Conservation (phyloP, 2,888 invertebrate species). For the Eupithecia insigniata region DNA sequence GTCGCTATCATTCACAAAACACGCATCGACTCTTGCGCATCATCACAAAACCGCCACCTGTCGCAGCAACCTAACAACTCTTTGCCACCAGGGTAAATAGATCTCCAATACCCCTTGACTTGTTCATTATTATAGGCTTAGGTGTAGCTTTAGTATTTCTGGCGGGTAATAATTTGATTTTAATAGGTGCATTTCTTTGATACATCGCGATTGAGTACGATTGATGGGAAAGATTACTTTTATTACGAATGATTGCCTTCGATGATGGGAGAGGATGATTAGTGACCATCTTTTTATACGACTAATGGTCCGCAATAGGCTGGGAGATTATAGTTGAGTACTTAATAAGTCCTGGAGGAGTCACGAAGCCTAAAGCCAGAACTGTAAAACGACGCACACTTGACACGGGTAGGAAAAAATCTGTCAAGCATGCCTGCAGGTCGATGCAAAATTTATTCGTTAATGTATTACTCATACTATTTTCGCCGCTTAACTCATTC, state of each 20-base stretch:
- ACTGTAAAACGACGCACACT: background rate
- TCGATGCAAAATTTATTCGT: background rate
- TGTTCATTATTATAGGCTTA: background rate
- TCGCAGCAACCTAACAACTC: conserved; percentile 31
- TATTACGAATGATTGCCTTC: conserved; percentile 72
- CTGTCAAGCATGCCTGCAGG: background rate
- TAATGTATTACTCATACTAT: background rate
- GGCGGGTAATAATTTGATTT: conserved; percentile 72
- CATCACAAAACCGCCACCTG: conserved; percentile 52
- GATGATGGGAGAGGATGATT: conserved; percentile 55
- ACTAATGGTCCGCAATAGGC: conserved; percentile 22
- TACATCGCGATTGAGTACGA: conserved; percentile 60
- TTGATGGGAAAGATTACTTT: conserved; percentile 66
- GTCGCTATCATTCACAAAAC: conserved; percentile 55
- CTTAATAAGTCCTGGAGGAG: conserved; percentile 2
- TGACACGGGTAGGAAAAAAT: background rate
- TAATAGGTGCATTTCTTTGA: conserved; percentile 69
- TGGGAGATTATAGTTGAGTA: conserved; percentile 2
- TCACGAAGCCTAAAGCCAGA: background rate
- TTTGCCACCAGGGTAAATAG: conserved; percentile 46
- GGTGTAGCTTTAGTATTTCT: conserved; percentile 44
- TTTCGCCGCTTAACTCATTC: no score
- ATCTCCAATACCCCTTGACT: conserved; percentile 47
- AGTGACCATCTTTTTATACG: conserved; percentile 31
- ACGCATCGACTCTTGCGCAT: conserved; percentile 59